Base-by-base conservation (phyloP, 92 coral and sea anemone species). In the Heteractis magnifica region DNA sequence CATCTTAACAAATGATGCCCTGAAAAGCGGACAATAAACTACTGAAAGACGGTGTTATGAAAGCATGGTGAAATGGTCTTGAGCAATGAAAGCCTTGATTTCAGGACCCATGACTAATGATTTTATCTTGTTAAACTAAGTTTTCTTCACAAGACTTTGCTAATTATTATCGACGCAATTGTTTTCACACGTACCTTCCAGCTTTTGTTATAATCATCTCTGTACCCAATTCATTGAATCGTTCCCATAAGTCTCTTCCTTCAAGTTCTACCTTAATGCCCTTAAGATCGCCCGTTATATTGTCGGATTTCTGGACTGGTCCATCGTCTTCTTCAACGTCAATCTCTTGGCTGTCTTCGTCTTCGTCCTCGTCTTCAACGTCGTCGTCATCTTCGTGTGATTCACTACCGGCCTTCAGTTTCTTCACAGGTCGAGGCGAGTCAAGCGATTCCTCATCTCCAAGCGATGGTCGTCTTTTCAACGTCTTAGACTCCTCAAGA, bases 161-260 rank as follows among this genome's bases (percentile, higher is more conserved):
- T 59, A 26, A 15, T 51, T n/a, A 34, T 13, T 8, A 52, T 77
- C 14, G n/a, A 59, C 9, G 19, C 23, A 41, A 26, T 19, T 68
- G 20, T 68, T 13, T 9, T 78, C 62, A 10, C n/a, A n/a, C 91
- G 0, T 88, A 95, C 98, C 98, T 94, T 76, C 98, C 98, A 50
- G 98, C 96, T 79, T 95, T 95, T 20, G 98, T 95, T 49, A 95
- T 95, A 75, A 95, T 95, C 98, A 95, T 95, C 88, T 95, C 98
- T 81, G 98, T 95, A 20, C 95, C 96, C 58, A 95, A 84, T 77
- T 94, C 93, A 84, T 91, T 95, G 71, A 95, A 95, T 49, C 95
- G 84, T 79, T 92, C 94, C 98, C 98, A 95, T 49, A 95, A 79
- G 52, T 94, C 98, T 82, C 90, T 81, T 65, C 98, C 98, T 82